Conservation (phyloP, 2,888 invertebrate species). For the Campoplex capitator region DNA sequence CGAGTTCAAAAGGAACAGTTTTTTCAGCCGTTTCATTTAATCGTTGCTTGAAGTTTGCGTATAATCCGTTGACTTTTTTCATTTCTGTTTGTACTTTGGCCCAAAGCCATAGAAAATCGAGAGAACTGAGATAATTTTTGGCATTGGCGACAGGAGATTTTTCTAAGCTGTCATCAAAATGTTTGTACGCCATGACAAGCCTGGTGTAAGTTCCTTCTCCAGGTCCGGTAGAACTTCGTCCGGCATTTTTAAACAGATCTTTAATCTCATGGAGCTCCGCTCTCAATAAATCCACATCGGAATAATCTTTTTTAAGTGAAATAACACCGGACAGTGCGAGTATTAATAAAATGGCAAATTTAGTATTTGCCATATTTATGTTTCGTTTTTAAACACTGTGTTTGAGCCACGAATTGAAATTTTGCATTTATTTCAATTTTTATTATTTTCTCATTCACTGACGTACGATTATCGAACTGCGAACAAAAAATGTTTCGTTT, state of each 20-base stretch:
- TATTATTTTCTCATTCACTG: background rate
- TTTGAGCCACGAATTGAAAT: background rate
- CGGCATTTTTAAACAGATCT: constrained; percentile 85
- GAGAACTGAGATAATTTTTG: constrained; percentile 72
- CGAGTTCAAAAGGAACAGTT: constrained; percentile 83
- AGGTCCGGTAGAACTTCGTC: constrained; percentile 73
- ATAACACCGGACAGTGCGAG: constrained; percentile 55
- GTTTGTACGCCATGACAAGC: constrained; percentile 87
- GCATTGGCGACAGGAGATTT: constrained; percentile 72
- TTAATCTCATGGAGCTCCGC: constrained; percentile 86
- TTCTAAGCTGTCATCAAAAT: constrained; percentile 86
- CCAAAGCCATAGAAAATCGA: constrained; percentile 88
- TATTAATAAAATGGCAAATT: constrained; percentile 60
- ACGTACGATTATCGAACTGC: background rate
- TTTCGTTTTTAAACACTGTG: background rate
- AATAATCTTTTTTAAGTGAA: constrained; percentile 69
- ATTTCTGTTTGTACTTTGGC: constrained; percentile 87
- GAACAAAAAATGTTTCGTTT: background rate
- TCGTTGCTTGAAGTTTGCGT: constrained; percentile 89
- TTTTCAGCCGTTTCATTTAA: constrained; percentile 82
- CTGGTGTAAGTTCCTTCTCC: constrained; percentile 85
- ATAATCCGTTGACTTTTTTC: constrained; percentile 88
- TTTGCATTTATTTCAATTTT: background rate
- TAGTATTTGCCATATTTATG: constrained; percentile 60
- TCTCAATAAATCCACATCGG: constrained; percentile 87